These are phyloP conservation scores for Cacoxenus indagator DNA, from an alignment of 2,888 invertebrate species.

Conservation along the genomic window DNA sequence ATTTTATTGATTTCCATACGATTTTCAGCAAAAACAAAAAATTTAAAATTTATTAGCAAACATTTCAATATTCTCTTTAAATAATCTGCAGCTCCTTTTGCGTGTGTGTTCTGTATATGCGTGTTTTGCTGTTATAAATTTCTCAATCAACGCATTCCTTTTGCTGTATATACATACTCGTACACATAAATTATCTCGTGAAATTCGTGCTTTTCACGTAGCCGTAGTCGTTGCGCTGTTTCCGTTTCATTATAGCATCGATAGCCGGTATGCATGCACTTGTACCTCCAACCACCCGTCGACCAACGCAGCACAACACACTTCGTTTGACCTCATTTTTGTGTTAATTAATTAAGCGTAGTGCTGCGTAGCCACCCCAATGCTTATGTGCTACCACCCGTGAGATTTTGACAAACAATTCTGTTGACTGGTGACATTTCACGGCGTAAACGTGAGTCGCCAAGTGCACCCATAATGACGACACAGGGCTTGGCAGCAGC, in stretches of 20 bases:
- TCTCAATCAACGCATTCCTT: constrained; percentile 4
- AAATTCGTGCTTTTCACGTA: neutral
- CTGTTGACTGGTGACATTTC: no score
- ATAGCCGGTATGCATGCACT: neutral
- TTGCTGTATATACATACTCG: neutral
- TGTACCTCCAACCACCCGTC: neutral
- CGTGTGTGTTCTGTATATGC: neutral
- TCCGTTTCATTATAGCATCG: neutral
- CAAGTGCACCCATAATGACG: no score
- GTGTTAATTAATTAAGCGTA: constrained; percentile 11
- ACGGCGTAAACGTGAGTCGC: no score
- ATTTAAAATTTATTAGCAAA: neutral
- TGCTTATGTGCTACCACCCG: neutral
- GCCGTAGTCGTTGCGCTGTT: neutral
- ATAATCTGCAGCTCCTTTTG: neutral
- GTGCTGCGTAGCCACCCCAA: neutral
- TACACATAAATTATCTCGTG: neutral
- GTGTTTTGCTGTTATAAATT: constrained; percentile 4
- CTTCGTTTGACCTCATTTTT: constrained; percentile 10
- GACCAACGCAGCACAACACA: neutral
- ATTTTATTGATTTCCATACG: no score
- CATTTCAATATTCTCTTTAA: neutral
- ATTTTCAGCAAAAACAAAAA: no score
- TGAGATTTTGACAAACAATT: constrained; percentile 16
- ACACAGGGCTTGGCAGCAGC: no score